A percentile compares a stretch with the other conserved stretches of the same genome.
These are phyloP conservation scores for Andrena minutula DNA, from an alignment of 2,888 invertebrate species.

Conservation along the genomic window DNA sequence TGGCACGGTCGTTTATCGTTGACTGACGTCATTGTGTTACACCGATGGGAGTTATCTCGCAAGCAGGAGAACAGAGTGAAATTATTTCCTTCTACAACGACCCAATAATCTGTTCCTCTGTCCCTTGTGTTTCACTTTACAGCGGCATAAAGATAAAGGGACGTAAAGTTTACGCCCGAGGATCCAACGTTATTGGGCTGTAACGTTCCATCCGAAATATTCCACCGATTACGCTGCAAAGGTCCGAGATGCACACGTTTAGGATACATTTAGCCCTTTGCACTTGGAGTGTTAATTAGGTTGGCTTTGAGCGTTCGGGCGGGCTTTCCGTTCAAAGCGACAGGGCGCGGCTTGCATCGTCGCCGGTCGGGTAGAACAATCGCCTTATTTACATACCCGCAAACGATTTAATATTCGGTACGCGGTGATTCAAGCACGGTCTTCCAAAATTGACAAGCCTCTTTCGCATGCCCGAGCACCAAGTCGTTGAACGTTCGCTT, in stretches of 20 bases:
- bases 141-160: slow-evolving; percentile 20
- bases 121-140: slow-evolving; percentile 8
- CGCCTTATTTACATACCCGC: slow-evolving; percentile 13
- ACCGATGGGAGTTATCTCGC: background rate
- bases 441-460: no score
- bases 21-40: background rate
- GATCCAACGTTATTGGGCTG: slow-evolving; percentile 33
- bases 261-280: slow-evolving; percentile 55
- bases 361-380: slow-evolving; percentile 6
- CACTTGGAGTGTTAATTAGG: slow-evolving; percentile 54
- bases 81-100: background rate
- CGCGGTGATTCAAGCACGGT: background rate
- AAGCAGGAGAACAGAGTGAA: background rate
- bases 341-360: background rate
- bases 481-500: no score
- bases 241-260: slow-evolving; percentile 43
- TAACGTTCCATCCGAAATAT: slow-evolving; percentile 36
- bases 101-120: background rate
- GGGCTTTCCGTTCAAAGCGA: slow-evolving; percentile 14
- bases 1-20: background rate
- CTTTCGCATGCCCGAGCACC: no score
- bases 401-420: background rate
- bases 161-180: slow-evolving; percentile 12
- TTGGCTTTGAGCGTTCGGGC: slow-evolving; percentile 45
- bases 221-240: slow-evolving; percentile 39